phyloP scores from a whole-genome alignment of 2,113 vertebrate genomes.

The Collichthys lucidus region DNA sequence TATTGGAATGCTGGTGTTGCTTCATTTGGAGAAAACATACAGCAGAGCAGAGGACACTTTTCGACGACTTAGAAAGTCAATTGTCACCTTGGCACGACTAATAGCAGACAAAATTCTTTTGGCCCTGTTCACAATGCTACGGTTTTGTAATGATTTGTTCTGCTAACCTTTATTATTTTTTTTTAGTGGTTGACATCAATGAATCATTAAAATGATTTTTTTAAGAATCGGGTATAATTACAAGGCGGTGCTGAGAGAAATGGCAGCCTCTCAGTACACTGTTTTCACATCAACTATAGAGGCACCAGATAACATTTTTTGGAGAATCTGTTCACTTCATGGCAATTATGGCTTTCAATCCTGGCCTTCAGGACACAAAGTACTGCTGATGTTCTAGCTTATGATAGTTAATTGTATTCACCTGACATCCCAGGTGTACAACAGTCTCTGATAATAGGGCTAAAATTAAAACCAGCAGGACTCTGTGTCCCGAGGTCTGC shows the following conservation, averaged over 20 bases:
- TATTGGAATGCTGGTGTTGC: neutral
- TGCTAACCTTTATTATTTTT: slow-evolving; percentile 13
- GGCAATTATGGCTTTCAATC: slow-evolving; percentile 23
- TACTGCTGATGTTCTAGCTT: neutral
- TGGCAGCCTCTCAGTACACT: neutral
- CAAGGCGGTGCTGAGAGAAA: neutral
- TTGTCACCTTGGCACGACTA: slow-evolving; percentile 17
- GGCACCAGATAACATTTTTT: slow-evolving; percentile 13
- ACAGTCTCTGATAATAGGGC: slow-evolving; percentile 8
- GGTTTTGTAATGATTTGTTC: neutral
- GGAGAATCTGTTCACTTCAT: slow-evolving; percentile 24
- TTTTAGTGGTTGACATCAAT: slow-evolving; percentile 16
- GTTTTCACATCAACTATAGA: neutral
- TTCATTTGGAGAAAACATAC: slow-evolving; percentile 13
- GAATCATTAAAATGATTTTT: slow-evolving; percentile 4
- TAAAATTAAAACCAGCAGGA: slow-evolving; percentile 37
- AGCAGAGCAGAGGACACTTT: slow-evolving; percentile 25
- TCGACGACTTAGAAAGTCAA: slow-evolving; percentile 11
- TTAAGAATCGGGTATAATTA: slow-evolving; percentile 25
- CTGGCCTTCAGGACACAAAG: slow-evolving; percentile 18
- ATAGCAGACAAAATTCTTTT: slow-evolving; percentile 3
- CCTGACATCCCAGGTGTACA: slow-evolving; percentile 34
- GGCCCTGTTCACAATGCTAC: neutral
- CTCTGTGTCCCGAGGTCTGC: slow-evolving; percentile 19
- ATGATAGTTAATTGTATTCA: slow-evolving; percentile 34